These are phyloP conservation scores for Genyomyrus donnyi DNA, from an alignment of 2,113 vertebrate genomes.

Conservation along the genomic window DNA sequence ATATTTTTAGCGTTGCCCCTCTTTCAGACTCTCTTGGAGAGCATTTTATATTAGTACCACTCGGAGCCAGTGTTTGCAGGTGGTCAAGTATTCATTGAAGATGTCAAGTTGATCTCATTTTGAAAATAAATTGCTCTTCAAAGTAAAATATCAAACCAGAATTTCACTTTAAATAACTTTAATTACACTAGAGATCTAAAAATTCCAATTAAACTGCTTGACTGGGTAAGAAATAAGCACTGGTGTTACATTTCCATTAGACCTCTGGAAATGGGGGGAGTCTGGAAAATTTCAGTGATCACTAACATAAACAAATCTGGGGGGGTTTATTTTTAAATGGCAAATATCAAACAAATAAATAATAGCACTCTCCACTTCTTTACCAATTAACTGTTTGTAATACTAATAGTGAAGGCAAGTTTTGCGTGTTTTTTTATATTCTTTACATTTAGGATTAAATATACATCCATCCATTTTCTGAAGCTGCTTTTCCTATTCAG, in stretches of 20 bases:
- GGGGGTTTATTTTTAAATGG: not conserved
- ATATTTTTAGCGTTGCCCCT: constrained; percentile 18
- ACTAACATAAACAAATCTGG: not conserved
- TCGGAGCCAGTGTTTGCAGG: constrained; percentile 12
- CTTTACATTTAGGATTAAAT: not conserved
- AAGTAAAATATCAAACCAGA: constrained; percentile 17
- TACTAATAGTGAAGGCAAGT: not conserved
- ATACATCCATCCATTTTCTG: not conserved
- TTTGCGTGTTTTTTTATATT: not conserved
- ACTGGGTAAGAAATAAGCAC: not conserved
- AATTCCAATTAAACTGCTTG: constrained; percentile 3
- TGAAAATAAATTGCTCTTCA: constrained; percentile 19
- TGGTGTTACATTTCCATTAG: not conserved
- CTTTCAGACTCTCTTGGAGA: constrained; percentile 15
- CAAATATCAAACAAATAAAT: not conserved
- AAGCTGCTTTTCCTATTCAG: not conserved
- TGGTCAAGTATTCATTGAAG: constrained; percentile 19
- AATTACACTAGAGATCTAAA: not conserved
- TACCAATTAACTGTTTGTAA: not conserved
- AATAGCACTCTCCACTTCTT: not conserved
- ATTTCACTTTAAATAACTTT: constrained; percentile 9
- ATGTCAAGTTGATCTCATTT: not conserved
- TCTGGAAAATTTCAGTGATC: not conserved
- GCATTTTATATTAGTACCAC: constrained; percentile 12
- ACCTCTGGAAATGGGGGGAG: not conserved